Percentiles rank a stretch among this genome's conserved stretches.
Evolutionary conservation across 2,113 vertebrate species (phyloP).

Genomic region (Mastomys natalensis): DNA sequence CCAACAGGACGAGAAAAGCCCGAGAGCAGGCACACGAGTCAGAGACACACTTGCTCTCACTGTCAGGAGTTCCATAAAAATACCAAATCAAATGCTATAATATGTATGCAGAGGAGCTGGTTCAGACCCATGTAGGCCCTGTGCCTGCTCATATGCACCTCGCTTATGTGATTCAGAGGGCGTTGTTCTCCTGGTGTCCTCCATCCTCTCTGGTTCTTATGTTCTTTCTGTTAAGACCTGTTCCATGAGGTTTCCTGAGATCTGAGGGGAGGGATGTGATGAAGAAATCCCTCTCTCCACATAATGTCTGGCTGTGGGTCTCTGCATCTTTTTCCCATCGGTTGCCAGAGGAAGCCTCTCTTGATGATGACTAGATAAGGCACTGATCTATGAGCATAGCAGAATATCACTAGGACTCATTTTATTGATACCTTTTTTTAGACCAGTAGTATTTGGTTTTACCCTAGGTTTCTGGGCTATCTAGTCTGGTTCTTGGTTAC

Average conservation of each 20-base stretch:
- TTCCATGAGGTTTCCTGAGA: background rate
- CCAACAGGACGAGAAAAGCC: background rate
- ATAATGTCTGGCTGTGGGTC: background rate
- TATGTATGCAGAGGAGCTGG: background rate
- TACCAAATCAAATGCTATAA: background rate
- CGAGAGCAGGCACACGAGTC: background rate
- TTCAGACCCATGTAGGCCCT: too few relatives aligned
- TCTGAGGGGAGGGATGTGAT: background rate
- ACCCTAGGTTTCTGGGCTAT: too few relatives aligned
- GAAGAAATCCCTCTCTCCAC: background rate
- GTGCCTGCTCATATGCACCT: background rate
- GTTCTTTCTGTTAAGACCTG: background rate
- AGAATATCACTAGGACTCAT: too few relatives aligned
- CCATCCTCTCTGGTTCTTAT: background rate
- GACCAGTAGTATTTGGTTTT: too few relatives aligned
- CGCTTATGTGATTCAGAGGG: background rate
- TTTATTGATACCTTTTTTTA: too few relatives aligned
- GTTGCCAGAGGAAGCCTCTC: background rate
- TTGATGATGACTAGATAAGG: background rate
- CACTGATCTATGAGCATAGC: background rate
- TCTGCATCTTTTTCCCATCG: background rate
- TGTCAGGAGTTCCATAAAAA: too few relatives aligned
- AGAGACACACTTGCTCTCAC: background rate
- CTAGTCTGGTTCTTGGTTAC: too few relatives aligned
- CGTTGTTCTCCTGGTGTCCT: background rate